phyloP scores from a whole-genome alignment of 1,140 invertebrate species.

The Periplaneta americana region DNA sequence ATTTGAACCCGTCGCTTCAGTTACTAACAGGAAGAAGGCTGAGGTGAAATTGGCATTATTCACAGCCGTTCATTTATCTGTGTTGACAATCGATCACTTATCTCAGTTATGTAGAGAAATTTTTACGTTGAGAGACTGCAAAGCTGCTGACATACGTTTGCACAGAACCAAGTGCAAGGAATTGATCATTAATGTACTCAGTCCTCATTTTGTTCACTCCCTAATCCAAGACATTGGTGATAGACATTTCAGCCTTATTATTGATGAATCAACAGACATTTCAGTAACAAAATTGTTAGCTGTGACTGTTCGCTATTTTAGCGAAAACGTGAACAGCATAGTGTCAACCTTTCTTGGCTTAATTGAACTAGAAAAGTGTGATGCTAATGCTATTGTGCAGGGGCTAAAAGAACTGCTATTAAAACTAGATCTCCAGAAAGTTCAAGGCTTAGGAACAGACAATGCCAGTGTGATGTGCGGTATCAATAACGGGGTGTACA shows the following conservation, averaged over 20 bases:
- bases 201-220: too few relatives aligned
- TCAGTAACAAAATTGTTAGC: slow-evolving; percentile 31
- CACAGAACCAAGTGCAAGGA: too few relatives aligned
- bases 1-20: too few relatives aligned
- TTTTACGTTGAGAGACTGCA: too few relatives aligned
- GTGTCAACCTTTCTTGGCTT: slow-evolving; percentile 27
- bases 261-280: slow-evolving; percentile 39
- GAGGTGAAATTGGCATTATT: too few relatives aligned
- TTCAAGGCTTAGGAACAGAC: slow-evolving; percentile 34
- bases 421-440: slow-evolving; percentile 23
- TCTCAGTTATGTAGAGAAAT: too few relatives aligned
- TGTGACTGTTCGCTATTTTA: slow-evolving; percentile 29
- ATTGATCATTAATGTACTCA: too few relatives aligned
- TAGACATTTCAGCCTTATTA: slow-evolving; percentile 31
- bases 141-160: too few relatives aligned
- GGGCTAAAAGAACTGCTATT: slow-evolving; percentile 11
- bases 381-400: slow-evolving; percentile 17
- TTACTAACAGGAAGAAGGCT: too few relatives aligned
- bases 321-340: slow-evolving; percentile 23
- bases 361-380: slow-evolving; percentile 20
- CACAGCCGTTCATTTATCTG: too few relatives aligned
- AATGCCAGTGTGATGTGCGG: slow-evolving; percentile 35
- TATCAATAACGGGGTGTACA: slow-evolving; percentile 32
- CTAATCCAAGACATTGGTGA: slow-evolving; percentile 35
- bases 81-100: too few relatives aligned